Evolutionary conservation across 2,113 vertebrate species (phyloP).

Genomic region (Varanus komodoensis): DNA sequence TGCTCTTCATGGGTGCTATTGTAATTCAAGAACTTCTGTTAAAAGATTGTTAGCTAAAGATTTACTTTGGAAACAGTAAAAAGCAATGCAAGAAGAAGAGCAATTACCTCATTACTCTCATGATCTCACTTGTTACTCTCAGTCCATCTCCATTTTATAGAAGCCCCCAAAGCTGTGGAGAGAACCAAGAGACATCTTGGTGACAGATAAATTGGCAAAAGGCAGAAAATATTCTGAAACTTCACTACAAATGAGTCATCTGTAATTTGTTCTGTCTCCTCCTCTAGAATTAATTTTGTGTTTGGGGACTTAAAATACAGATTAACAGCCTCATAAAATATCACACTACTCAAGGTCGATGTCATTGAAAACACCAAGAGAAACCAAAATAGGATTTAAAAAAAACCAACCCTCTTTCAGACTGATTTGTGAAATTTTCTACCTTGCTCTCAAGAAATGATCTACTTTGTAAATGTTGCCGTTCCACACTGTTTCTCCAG

Average conservation of each 20-base stretch:
- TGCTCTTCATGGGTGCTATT: slow-evolving; percentile 1
- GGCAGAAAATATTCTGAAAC: slow-evolving; percentile 19
- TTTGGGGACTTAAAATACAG: slow-evolving; percentile 19
- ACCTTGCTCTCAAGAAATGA: background rate
- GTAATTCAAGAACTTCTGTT: slow-evolving; percentile 26
- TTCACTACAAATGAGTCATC: slow-evolving; percentile 1
- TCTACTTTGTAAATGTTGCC: background rate
- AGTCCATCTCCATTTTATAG: slow-evolving; percentile 45
- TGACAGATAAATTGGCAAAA: slow-evolving; percentile 39
- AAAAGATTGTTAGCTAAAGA: slow-evolving; percentile 66
- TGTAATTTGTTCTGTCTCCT: slow-evolving; percentile 22
- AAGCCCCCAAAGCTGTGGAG: slow-evolving; percentile 37
- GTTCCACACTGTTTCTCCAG: background rate
- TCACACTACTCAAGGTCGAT: background rate
- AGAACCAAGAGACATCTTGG: slow-evolving; percentile 30
- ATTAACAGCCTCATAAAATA: slow-evolving; percentile 30
- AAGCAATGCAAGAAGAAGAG: slow-evolving; percentile 45
- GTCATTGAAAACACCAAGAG: background rate
- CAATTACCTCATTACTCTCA: slow-evolving; percentile 61
- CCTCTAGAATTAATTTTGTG: slow-evolving; percentile 29
- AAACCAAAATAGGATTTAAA: slow-evolving; percentile 5
- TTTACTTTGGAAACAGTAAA: slow-evolving; percentile 61
- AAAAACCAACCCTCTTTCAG: background rate
- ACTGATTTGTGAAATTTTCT: background rate
- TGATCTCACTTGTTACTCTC: slow-evolving; percentile 59